Evolutionary conservation across 2,888 invertebrate species (phyloP).

Genomic region (Dioctria rufipes): DNA sequence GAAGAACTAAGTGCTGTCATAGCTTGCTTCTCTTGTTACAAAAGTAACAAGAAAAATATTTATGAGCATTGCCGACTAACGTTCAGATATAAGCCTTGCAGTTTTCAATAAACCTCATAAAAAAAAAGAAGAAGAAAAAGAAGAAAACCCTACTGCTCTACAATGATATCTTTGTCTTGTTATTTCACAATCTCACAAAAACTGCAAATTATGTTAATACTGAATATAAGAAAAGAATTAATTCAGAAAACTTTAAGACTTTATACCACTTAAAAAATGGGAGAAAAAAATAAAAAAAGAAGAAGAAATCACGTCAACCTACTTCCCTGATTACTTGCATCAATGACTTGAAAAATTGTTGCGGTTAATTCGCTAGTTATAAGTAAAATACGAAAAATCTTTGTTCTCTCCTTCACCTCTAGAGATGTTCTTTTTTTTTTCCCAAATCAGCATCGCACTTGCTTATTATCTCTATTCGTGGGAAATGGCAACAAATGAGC

Average conservation of each 20-base stretch:
- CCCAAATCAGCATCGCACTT: slow-evolving; percentile 12
- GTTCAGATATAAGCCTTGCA: too few relatives aligned
- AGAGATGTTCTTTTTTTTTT: not conserved
- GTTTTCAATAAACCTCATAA: too few relatives aligned
- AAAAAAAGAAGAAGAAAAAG: too few relatives aligned
- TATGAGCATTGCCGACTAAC: too few relatives aligned
- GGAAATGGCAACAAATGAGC: slow-evolving; percentile 12
- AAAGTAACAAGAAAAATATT: too few relatives aligned
- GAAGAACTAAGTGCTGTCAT: too few relatives aligned
- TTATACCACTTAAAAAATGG: not conserved
- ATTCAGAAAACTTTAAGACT: not conserved
- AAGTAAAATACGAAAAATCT: not conserved
- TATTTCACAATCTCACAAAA: too few relatives aligned
- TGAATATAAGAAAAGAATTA: not conserved
- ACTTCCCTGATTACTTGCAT: slow-evolving; percentile 47
- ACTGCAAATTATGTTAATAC: not conserved
- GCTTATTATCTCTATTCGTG: slow-evolving; percentile 9
- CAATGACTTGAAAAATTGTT: slow-evolving; percentile 46
- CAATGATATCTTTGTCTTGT: too few relatives aligned
- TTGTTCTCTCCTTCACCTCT: not conserved
- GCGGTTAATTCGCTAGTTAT: slow-evolving; percentile 34
- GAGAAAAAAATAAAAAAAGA: not conserved
- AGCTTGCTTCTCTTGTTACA: too few relatives aligned
- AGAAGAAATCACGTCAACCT: not conserved
- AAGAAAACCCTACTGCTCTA: too few relatives aligned